Evolutionary conservation across 2,888 invertebrate genomes (phyloP), one percentile per base, ranked within the genome.

Genomic region (Apodemia zela): DNA sequence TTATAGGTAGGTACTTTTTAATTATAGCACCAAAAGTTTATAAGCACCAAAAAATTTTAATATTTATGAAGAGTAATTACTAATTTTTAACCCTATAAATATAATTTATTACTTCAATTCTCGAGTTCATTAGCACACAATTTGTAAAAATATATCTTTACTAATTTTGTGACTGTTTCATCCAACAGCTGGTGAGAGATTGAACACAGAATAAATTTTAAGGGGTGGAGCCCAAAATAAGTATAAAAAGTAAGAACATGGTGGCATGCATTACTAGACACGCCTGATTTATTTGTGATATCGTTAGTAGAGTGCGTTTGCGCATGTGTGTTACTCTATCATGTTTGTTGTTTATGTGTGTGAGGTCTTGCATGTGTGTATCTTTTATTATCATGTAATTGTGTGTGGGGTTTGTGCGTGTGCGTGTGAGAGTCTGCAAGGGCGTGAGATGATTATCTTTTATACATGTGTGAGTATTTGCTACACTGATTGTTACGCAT

Each of bases 201-300:
- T 84, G 80, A 75, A 73, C 71, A 75, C 66, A 64, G 65, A 68
- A 65, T 64, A 61, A 60, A 63, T 63, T 63, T 64, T 64, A 69
- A 75, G 74, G 81, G 77, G 81, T 80, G 86, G 87, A 77, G 81
- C 78, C 79, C 72, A 75, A 76, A 75, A 73, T 66, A 71, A 78
- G n/a, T 17, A 17, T 8, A 81, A 82, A 74, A 65, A 60, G 29
- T 59, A 59, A 65, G 77, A 83, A 82, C 76, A 76, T 75, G 89
- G 86, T 82, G 87, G 87, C 76, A 75, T 80, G 76, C 72, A 73
- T 51, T 59, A 66, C 72, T 71, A 67, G 66, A 68, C 75, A 82
- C 82, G 85, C 81, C 87, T 88, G 87, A 89, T 89, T 89, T 89
- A 89, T 89, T 81, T 79, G 77, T 78, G 70, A 80, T 71, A 69